These are phyloP conservation scores for Paraplagusia blochii DNA, from an alignment of 2,113 vertebrate species.

Conservation along the genomic window DNA sequence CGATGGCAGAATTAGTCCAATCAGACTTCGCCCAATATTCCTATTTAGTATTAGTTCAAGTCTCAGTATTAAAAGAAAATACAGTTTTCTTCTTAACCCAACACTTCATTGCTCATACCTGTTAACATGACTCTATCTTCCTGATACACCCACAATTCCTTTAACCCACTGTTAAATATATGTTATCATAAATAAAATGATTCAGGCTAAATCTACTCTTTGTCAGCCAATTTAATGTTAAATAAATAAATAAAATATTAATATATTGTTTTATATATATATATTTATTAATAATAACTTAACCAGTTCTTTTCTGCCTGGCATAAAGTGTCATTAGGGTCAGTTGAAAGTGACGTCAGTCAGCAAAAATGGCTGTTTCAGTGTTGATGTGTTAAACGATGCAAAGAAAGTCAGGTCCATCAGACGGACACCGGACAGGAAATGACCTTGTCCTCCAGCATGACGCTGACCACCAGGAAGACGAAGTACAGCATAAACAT, in stretches of 20 bases:
- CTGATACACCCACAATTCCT: conserved; percentile 16
- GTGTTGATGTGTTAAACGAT: background rate
- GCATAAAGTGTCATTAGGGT: conserved; percentile 32
- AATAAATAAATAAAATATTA: conserved; percentile 8
- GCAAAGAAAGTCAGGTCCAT: conserved; percentile 27
- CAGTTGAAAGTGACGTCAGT: conserved; percentile 33
- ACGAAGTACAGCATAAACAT: conserved; percentile 94
- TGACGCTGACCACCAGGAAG: conserved; percentile 92
- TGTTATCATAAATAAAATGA: conserved; percentile 25
- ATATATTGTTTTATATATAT: conserved; percentile 6
- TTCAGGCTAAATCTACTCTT: conserved; percentile 21
- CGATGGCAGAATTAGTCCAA: conserved; percentile 19
- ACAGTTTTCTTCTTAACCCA: background rate
- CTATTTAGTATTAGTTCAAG: conserved; percentile 20
- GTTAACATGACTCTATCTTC: conserved; percentile 21
- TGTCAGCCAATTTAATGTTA: conserved; percentile 9
- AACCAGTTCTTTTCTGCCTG: conserved; percentile 22
- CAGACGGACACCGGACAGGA: conserved; percentile 87
- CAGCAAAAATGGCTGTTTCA: conserved; percentile 27
- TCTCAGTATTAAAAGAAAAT: conserved; percentile 5
- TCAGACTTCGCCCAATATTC: conserved; percentile 27
- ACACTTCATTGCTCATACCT: conserved; percentile 40
- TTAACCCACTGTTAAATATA: conserved; percentile 36
- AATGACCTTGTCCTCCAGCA: conserved; percentile 88
- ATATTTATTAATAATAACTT: conserved; percentile 6